These are phyloP conservation scores for Lepidocyrtinus sp. DNA, from an alignment of 2,888 invertebrate species.

Conservation along the genomic window DNA sequence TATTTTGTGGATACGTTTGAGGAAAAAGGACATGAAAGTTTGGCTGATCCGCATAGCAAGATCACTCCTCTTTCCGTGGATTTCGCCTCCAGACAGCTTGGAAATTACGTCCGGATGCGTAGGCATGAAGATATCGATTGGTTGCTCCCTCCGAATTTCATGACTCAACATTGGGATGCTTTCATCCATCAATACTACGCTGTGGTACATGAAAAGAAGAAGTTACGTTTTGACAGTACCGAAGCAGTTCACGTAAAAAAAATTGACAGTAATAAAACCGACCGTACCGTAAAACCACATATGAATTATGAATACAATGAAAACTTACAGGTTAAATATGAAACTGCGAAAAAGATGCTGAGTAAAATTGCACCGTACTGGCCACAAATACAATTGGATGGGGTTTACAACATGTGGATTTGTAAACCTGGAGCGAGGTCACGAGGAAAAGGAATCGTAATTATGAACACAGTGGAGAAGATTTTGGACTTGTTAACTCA, in stretches of 20 bases:
- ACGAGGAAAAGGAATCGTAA: conserved; percentile 89
- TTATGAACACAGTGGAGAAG: conserved; percentile 89
- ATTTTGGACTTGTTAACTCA: conserved; percentile 82
- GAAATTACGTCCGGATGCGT: conserved; percentile 76
- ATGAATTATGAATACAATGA: no score
- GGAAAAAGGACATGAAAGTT: conserved; percentile 75
- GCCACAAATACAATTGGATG: conserved; percentile 90
- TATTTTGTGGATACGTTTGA: conserved; percentile 80
- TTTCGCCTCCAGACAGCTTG: conserved; percentile 85
- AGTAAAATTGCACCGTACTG: conserved; percentile 81
- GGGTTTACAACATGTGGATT: conserved; percentile 92
- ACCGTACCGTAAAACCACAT: no score
- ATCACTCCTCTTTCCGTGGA: conserved; percentile 77
- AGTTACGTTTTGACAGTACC: conserved; percentile 53
- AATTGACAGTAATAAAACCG: no score
- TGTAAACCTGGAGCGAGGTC: conserved; percentile 96
- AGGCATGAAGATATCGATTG: conserved; percentile 81
- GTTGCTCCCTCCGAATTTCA: conserved; percentile 66
- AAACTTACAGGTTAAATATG: conserved; percentile 73
- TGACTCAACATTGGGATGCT: conserved; percentile 91
- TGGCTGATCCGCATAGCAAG: conserved; percentile 63
- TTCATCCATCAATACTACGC: conserved; percentile 82
- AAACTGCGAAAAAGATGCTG: conserved; percentile 78
- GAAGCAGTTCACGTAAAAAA: conserved; percentile 57
- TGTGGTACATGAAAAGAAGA: conserved; percentile 76